Percentiles rank a stretch among this genome's conserved stretches.
phyloP scores from a whole-genome alignment of 2,888 invertebrate genomes.

The Trachelus tabidus region DNA sequence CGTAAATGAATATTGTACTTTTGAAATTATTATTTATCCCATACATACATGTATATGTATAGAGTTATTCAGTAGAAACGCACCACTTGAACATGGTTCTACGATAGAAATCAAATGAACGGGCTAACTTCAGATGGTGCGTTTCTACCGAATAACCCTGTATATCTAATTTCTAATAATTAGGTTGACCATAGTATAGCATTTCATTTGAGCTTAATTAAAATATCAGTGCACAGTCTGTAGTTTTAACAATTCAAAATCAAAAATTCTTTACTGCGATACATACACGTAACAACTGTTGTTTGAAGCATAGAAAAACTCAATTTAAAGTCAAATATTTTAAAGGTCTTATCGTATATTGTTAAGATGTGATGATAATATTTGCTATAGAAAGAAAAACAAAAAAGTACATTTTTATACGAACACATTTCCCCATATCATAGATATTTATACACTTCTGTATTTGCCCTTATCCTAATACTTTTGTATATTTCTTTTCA shows the following conservation, averaged over 20 bases:
- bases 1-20: background rate
- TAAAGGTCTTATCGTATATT: background rate
- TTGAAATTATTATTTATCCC: too few relatives aligned
- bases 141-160: too few relatives aligned
- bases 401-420: background rate
- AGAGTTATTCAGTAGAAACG: too few relatives aligned
- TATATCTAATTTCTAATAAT: background rate
- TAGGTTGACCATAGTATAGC: background rate
- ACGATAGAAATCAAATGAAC: too few relatives aligned
- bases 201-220: too few relatives aligned
- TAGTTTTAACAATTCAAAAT: too few relatives aligned
- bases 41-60: too few relatives aligned
- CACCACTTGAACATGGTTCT: too few relatives aligned
- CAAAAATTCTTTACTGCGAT: too few relatives aligned
- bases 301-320: background rate
- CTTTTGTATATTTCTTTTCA: conserved; percentile 27
- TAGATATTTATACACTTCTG: background rate
- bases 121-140: too few relatives aligned
- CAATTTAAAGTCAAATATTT: background rate
- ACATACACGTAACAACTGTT: too few relatives aligned
- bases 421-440: background rate
- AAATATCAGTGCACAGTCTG: too few relatives aligned
- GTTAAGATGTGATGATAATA: background rate
- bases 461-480: background rate
- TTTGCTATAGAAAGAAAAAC: background rate